Evolutionary conservation across 2,888 invertebrate species (phyloP), one percentile per base, ranked within the genome.

Genomic region (Seira sanloemensis): DNA sequence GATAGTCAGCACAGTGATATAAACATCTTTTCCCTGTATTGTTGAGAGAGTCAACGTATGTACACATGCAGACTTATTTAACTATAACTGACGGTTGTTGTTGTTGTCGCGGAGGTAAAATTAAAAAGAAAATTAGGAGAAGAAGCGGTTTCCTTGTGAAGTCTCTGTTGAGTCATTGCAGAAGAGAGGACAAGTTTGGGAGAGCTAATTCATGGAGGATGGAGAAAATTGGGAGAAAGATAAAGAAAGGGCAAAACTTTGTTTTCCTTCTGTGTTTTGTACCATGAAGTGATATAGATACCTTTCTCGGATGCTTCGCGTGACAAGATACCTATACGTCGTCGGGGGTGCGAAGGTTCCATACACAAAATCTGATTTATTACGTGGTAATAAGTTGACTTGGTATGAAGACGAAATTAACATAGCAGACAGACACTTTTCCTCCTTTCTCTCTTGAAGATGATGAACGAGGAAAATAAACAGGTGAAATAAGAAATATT

Each of bases 311-410:
- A n/a, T n/a, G n/a, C n/a, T n/a, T n/a, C n/a, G 37, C 37, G 37
- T 12, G 37, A 37, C 37, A 37, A 37, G 12, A 37, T 5, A 37
- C 12, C 7, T 9, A 18, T 58, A 16, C n/a, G 58, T 2, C 1
- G 18, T n/a, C n/a, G 19, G 18, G 66, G 21, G 26, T 24, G 50
- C 18, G 62, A 26, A n/a, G 69, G 27, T 2, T 69, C n/a, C 27
- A 18, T 27, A 23, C 27, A 71, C 46, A 26, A 37, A 74, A 65
- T 74, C 74, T 74, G 54, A 74, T 74, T 74, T 74, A 74, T 65
- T 74, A 74, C 74, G 27, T 65, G 74, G 50, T 50, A 73, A 58
- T 73, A 58, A 73, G 62, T 73, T 73, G 58, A 73, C 73, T 62
- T 58, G 19, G 21, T 26, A 27, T 27, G 73, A 18, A 24, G 62